These are phyloP conservation scores for Peromyscus californicus DNA, from an alignment of 2,113 vertebrate genomes.

Conservation along the genomic window DNA sequence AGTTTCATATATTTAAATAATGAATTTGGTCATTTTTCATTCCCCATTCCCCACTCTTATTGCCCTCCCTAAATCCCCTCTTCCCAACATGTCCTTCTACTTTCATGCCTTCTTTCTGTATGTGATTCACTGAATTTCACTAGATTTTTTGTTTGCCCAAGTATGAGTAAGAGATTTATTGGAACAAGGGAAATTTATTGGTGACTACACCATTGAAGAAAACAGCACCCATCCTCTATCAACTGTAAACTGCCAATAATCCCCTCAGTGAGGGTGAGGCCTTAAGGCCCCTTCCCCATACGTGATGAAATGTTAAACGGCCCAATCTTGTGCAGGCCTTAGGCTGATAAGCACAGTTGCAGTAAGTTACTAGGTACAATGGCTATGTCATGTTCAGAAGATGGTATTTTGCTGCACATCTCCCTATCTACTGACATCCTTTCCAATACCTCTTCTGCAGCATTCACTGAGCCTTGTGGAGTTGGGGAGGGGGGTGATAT, in stretches of 20 bases:
- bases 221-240: neutral
- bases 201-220: neutral
- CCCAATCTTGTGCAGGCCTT: neutral
- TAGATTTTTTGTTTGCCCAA: neutral
- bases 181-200: neutral
- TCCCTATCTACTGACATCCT: neutral
- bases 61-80: neutral
- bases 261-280: neutral
- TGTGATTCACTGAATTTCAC: neutral
- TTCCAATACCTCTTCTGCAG: neutral
- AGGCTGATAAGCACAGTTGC: neutral
- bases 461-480: neutral
- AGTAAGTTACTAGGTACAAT: too few relatives aligned
- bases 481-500: too few relatives aligned
- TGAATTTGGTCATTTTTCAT: neutral
- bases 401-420: neutral
- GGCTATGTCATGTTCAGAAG: neutral
- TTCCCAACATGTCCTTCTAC: neutral
- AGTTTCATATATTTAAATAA: neutral
- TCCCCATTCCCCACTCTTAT: neutral
- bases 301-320: neutral
- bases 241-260: neutral
- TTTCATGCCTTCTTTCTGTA: neutral
- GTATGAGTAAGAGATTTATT: neutral
- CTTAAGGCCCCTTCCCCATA: neutral